These are phyloP conservation scores for Rhizoglyphus robini DNA, from an alignment of 1,140 invertebrate species.

Conservation along the genomic window DNA sequence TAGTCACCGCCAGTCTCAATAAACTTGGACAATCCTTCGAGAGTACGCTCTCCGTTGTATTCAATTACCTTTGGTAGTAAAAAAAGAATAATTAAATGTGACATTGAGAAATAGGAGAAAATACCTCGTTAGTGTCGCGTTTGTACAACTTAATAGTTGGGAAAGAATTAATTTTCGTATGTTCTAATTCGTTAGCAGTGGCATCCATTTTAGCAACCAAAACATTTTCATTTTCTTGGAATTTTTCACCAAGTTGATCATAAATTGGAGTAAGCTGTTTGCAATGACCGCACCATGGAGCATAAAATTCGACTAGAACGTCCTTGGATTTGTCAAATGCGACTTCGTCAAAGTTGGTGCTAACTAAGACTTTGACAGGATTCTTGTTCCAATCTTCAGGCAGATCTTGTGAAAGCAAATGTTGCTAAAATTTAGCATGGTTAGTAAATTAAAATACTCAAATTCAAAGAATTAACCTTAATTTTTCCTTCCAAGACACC, in stretches of 20 bases:
- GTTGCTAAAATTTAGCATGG: slow-evolving; percentile 42
- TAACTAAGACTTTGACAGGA: slow-evolving; percentile 85
- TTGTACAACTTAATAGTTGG: slow-evolving; percentile 93
- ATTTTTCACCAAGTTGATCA: slow-evolving; percentile 75
- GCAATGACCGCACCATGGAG: slow-evolving; percentile 90
- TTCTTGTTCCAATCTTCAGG: slow-evolving; percentile 94
- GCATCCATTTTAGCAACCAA: slow-evolving; percentile 98
- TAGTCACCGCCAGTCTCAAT: slow-evolving; percentile 60
- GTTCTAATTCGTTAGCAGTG: slow-evolving; percentile 89
- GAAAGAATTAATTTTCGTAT: slow-evolving; percentile 85
- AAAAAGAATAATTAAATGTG: background rate
- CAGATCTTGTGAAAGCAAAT: slow-evolving; percentile 80
- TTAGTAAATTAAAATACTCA: background rate
- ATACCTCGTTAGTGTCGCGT: slow-evolving; percentile 75
- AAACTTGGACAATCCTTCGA: slow-evolving; percentile 84
- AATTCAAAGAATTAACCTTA: slow-evolving; percentile 42
- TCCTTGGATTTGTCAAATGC: slow-evolving; percentile 74
- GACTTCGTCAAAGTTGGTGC: slow-evolving; percentile 90
- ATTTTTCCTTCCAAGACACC: slow-evolving; percentile 79
- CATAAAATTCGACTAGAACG: slow-evolving; percentile 95
- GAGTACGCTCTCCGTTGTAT: slow-evolving; percentile 85
- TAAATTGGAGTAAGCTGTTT: slow-evolving; percentile 92
- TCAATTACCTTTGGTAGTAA: slow-evolving; percentile 52
- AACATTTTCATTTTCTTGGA: slow-evolving; percentile 62
- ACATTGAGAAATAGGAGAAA: background rate